These are phyloP conservation scores for Caretta caretta DNA, from an alignment of 2,113 vertebrate genomes.

Conservation along the genomic window DNA sequence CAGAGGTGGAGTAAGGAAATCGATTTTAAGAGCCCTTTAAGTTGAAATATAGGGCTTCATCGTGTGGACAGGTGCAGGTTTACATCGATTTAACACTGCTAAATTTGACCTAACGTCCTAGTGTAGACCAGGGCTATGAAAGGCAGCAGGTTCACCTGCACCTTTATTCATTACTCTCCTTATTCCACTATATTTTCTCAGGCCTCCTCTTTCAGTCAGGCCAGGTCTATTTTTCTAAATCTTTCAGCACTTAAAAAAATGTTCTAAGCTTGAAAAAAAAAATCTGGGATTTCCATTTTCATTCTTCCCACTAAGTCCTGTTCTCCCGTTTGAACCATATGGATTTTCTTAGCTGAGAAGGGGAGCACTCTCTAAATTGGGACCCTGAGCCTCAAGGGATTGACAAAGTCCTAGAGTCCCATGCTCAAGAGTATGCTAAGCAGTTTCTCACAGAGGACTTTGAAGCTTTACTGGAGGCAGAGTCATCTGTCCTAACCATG, in stretches of 20 bases:
- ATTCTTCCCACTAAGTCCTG: neutral
- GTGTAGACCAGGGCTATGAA: neutral
- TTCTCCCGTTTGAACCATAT: neutral
- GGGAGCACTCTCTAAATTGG: neutral
- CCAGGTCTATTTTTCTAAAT: neutral
- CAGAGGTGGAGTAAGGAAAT: no score
- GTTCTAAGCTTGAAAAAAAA: neutral
- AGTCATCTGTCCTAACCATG: neutral
- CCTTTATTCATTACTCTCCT: neutral
- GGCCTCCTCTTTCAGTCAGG: neutral
- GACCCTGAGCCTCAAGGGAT: neutral
- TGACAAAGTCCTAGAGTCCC: accelerated
- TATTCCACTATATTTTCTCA: neutral
- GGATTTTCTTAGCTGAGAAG: neutral
- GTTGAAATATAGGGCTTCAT: no score
- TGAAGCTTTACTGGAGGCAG: neutral
- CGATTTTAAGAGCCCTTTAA: no score
- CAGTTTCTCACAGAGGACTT: neutral
- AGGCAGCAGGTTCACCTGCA: neutral
- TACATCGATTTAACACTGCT: no score
- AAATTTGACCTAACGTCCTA: no score
- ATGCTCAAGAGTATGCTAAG: neutral
- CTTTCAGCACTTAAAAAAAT: neutral
- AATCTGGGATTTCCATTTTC: neutral
- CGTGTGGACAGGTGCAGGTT: no score